Percentiles rank a stretch among this genome's conserved stretches.
Evolutionary conservation across 2,797 vertebrate genomes (phyloP).

Genomic region (Artibeus jamaicensis): DNA sequence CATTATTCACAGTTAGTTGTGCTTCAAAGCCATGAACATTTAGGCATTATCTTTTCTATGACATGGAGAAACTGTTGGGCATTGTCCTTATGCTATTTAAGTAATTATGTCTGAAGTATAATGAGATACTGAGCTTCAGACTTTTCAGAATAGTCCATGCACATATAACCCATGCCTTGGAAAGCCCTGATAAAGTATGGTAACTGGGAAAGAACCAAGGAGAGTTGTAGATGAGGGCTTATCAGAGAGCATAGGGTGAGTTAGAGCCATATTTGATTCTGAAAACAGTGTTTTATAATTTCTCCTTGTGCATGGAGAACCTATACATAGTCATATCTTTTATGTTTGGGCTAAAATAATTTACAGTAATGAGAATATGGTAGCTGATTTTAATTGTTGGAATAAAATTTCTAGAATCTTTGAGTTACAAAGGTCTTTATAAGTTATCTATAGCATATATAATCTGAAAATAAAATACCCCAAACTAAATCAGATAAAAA

Average conservation of each 20-base stretch:
- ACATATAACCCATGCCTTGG: background rate
- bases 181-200: background rate
- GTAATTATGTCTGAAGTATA: constrained; percentile 37
- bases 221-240: background rate
- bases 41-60: constrained; percentile 19
- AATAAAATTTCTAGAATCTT: background rate
- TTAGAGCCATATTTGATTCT: background rate
- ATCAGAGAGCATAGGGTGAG: background rate
- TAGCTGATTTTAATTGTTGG: constrained; percentile 23
- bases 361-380: background rate
- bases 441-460: background rate
- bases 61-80: background rate
- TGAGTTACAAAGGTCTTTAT: background rate
- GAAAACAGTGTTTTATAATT: background rate
- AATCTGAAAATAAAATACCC: background rate
- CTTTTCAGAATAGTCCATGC: constrained; percentile 33
- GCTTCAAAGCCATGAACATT: constrained; percentile 33
- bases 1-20: constrained; percentile 43
- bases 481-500: constrained; percentile 16
- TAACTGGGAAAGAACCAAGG: constrained; percentile 26
- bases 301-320: background rate
- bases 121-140: constrained; percentile 6
- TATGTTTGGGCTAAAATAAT: background rate
- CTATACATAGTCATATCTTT: background rate
- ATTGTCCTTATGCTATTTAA: background rate